These are phyloP conservation scores for Forficula auricularia DNA, from an alignment of 1,140 invertebrate genomes.

Conservation along the genomic window DNA sequence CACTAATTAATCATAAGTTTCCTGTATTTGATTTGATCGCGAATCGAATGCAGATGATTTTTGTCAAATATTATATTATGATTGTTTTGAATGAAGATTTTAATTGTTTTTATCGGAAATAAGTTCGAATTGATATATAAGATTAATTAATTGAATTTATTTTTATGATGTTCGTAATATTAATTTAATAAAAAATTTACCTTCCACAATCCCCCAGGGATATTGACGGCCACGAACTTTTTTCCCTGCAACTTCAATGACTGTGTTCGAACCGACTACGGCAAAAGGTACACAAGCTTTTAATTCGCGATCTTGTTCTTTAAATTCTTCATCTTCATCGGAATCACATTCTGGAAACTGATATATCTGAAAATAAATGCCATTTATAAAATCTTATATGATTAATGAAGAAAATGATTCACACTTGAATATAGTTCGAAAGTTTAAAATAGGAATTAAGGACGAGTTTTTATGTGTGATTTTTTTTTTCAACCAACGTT, in stretches of 20 bases:
- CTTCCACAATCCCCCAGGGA: conserved; percentile 95
- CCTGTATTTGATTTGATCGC: too few relatives aligned
- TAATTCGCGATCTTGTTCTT: conserved; percentile 72
- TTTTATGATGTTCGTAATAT: too few relatives aligned
- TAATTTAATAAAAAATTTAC: too few relatives aligned
- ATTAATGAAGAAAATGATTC: neutral
- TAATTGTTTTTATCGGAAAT: too few relatives aligned
- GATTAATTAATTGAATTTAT: too few relatives aligned
- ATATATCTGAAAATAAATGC: conserved; percentile 52
- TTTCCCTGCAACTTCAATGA: conserved; percentile 79
- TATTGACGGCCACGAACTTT: conserved; percentile 83
- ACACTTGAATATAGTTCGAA: neutral
- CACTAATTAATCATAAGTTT: too few relatives aligned
- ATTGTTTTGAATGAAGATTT: too few relatives aligned
- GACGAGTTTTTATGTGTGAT: neutral
- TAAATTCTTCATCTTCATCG: conserved; percentile 85
- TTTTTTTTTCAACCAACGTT: neutral
- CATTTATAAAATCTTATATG: conserved; percentile 3
- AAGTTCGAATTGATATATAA: too few relatives aligned
- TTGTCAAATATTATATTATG: too few relatives aligned
- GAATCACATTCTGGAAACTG: conserved; percentile 93
- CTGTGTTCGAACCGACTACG: conserved; percentile 85
- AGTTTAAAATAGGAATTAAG: neutral
- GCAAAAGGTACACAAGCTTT: conserved; percentile 91
- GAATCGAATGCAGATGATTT: too few relatives aligned